phyloP scores from a whole-genome alignment of 2,113 vertebrate genomes.

The Passer montanus region DNA sequence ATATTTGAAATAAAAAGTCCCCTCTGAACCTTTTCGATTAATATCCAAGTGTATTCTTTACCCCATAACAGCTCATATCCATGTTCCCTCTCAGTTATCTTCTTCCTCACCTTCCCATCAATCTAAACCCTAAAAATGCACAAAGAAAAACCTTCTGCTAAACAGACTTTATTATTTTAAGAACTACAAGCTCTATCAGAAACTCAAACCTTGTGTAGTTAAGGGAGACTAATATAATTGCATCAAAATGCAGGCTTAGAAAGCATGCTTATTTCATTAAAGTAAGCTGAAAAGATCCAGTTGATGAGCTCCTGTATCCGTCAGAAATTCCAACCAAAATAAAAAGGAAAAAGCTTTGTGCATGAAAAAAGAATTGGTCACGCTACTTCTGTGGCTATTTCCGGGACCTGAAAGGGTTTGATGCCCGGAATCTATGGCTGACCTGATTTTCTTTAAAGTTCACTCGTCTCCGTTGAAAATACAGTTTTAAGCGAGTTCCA shows the following conservation, averaged over 20 bases:
- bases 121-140: background rate
- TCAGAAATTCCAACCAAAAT: background rate
- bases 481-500: background rate
- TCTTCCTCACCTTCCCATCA: background rate
- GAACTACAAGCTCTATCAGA: background rate
- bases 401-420: constrained; percentile 34
- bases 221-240: background rate
- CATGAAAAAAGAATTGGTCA: background rate
- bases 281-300: background rate
- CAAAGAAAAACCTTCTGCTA: background rate
- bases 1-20: background rate
- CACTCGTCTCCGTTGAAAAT: constrained; percentile 4
- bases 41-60: background rate
- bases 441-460: constrained; percentile 69
- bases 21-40: background rate
- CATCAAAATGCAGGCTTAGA: background rate
- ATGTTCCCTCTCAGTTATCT: background rate
- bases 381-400: constrained; percentile 43
- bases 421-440: constrained; percentile 60
- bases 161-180: background rate
- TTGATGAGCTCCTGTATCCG: background rate
- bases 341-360: background rate
- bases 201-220: background rate
- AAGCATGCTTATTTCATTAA: background rate
- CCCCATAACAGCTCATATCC: accelerated